phyloP scores from a whole-genome alignment of 2,888 invertebrate genomes.

The Brachypterus glaber region DNA sequence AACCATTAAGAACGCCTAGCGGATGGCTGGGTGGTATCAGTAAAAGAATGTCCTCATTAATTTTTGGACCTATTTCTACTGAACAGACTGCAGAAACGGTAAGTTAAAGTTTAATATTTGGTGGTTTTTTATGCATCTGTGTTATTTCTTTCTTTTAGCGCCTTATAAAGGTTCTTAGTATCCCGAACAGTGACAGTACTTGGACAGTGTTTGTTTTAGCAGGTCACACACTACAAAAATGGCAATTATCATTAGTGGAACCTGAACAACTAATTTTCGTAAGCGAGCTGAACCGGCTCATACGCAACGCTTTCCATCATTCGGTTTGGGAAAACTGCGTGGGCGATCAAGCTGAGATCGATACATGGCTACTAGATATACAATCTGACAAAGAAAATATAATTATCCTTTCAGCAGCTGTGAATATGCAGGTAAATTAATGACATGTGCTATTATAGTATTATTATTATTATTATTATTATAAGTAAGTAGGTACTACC shows the following conservation, averaged over 20 bases:
- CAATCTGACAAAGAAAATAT: conserved; percentile 56
- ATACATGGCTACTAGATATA: conserved; percentile 70
- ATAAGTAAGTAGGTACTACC: no score
- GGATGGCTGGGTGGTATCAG: conserved; percentile 85
- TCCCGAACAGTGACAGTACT: conserved; percentile 37
- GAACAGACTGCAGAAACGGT: conserved; percentile 56
- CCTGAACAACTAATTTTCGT: conserved; percentile 65
- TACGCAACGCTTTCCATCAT: conserved; percentile 60
- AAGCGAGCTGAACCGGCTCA: conserved; percentile 60
- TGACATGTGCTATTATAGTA: no score
- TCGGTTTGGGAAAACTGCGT: conserved; percentile 54
- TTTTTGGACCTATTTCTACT: conserved; percentile 63
- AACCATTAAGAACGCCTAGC: conserved; percentile 61
- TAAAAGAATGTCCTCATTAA: conserved; percentile 66
- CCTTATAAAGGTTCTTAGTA: conserved; percentile 59
- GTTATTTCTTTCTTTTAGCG: conserved; percentile 43
- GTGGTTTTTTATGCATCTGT: background rate
- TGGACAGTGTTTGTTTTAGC: conserved; percentile 62
- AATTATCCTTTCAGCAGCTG: conserved; percentile 62
- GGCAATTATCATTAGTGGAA: conserved; percentile 58
- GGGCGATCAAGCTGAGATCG: conserved; percentile 52
- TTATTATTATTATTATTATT: no score
- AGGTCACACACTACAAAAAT: conserved; percentile 73
- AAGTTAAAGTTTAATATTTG: conserved; percentile 30
- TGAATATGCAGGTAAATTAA: conserved; percentile 54